Evolutionary conservation across 1,140 invertebrate species (phyloP).

Genomic region (Ditylenchus dipsaci): DNA sequence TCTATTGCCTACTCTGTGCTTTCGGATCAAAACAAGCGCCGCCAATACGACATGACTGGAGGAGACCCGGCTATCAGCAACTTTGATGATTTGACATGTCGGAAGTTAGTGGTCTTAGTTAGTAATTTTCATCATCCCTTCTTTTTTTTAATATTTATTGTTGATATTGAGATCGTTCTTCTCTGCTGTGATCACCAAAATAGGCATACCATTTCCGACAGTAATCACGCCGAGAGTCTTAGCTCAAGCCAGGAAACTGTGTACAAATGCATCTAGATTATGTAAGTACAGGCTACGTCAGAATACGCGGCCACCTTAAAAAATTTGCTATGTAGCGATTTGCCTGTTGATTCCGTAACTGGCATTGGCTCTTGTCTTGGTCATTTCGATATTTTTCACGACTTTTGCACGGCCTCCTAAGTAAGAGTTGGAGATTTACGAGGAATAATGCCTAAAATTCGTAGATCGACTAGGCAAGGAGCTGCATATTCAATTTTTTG

Average conservation of each 20-base stretch:
- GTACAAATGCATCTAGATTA: background rate
- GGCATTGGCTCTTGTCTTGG: too few relatives aligned
- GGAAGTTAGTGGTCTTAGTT: slow-evolving; percentile 53
- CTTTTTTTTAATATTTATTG: background rate
- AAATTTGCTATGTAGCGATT: too few relatives aligned
- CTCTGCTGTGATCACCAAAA: slow-evolving; percentile 56
- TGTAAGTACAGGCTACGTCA: too few relatives aligned
- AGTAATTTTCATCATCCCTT: background rate
- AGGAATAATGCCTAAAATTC: too few relatives aligned
- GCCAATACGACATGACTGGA: slow-evolving; percentile 56
- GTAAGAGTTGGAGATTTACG: too few relatives aligned
- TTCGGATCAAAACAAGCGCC: slow-evolving; percentile 55
- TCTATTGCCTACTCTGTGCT: slow-evolving; percentile 55
- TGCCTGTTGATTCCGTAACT: too few relatives aligned
- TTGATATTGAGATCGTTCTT: slow-evolving; percentile 50
- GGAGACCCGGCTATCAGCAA: slow-evolving; percentile 39
- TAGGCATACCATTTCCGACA: slow-evolving; percentile 57
- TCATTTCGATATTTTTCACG: too few relatives aligned
- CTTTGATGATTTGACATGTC: slow-evolving; percentile 57
- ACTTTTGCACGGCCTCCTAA: too few relatives aligned
- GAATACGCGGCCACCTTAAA: too few relatives aligned
- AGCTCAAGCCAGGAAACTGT: slow-evolving; percentile 47
- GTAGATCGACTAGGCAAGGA: too few relatives aligned
- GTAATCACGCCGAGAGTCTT: slow-evolving; percentile 47
- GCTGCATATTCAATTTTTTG: too few relatives aligned